Evolutionary conservation across 2,888 invertebrate species (phyloP), one percentile per base, ranked within the genome.

Genomic region (Amaurobius ferox): DNA sequence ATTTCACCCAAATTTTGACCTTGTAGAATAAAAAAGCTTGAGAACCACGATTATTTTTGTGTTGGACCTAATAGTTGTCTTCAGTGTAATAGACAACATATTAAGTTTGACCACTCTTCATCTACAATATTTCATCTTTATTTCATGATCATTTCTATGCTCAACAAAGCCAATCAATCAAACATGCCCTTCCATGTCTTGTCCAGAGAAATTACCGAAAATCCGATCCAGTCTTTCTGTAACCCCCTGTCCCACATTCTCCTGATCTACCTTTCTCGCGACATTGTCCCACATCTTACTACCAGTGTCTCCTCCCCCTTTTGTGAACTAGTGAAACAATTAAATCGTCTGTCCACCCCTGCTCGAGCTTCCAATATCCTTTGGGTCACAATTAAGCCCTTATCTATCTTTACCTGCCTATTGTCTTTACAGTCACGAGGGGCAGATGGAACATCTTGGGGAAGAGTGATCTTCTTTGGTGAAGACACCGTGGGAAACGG

Each of bases 401-500:
- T 71, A 71, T 73, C 73, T 66, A 28, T 48, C 55, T 6, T 64
- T 28, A 26, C n/a, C 26, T 28, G 26, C 30, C 80, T 48, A 80
- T 80, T 80, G 80, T 80, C 73, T 73, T 30, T 30, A n/a, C 39
- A 39, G 68, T 68, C 77, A 77, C 61, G 67, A 39, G 77, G 77
- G 61, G 67, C 77, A 77, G 77, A 77, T 77, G 77, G 66, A 28
- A 66, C 55, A 44, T 39, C 40, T 68, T 40, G 35, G 48, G 30
- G 30, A 19, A 44, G 55, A 55, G 67, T 16, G 55, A 23, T 39
- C 67, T 67, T 13, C 39, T 13, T 35, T 68, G 26, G 28, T 26
- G 64, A 32, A 35, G 39, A 55, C 68, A 79, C 79, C 79, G 79
- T 71, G 79, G 79, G 79, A 79, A 79, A 79, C 32, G 61, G 79